Percentiles rank a stretch among this genome's conserved stretches.
These are phyloP conservation scores for Agrotis exclamationis DNA, from an alignment of 2,888 invertebrate species.

Conservation along the genomic window DNA sequence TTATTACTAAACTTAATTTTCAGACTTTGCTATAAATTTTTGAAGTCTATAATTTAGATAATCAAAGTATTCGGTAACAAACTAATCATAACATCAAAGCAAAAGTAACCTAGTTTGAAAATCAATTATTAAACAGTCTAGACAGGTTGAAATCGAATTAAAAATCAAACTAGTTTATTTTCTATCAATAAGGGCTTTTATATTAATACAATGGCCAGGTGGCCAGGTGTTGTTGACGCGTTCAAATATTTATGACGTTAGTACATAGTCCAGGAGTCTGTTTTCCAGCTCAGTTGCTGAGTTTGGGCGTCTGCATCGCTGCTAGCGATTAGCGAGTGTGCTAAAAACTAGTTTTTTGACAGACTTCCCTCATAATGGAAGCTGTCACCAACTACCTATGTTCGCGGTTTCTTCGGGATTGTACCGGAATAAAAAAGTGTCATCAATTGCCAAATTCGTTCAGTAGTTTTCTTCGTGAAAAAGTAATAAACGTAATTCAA, in stretches of 20 bases:
- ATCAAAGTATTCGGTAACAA: not conserved
- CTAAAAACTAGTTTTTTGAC: too few relatives aligned
- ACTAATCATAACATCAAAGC: constrained; percentile 10
- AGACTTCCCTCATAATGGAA: too few relatives aligned
- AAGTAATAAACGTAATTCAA: too few relatives aligned
- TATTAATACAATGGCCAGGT: constrained; percentile 17
- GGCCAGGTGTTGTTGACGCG: constrained; percentile 44
- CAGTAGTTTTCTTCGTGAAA: too few relatives aligned
- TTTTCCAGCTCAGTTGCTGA: constrained; percentile 66
- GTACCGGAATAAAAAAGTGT: too few relatives aligned
- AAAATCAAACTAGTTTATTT: constrained; percentile 26
- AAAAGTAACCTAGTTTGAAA: constrained; percentile 1
- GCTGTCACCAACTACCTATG: too few relatives aligned
- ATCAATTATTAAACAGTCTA: constrained; percentile 17
- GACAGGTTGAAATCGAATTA: constrained; percentile 5
- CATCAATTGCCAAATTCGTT: too few relatives aligned
- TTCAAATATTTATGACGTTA: constrained; percentile 58
- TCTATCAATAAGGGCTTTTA: constrained; percentile 15
- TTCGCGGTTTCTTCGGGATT: too few relatives aligned
- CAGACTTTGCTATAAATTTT: not conserved
- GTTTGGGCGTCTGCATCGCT: constrained; percentile 7
- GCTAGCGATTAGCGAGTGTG: too few relatives aligned
- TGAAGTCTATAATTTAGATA: not conserved
- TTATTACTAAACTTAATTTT: not conserved
- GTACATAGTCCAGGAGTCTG: constrained; percentile 56